phyloP scores from a whole-genome alignment of 2,113 vertebrate genomes.

The Sinocyclocheilus grahami region DNA sequence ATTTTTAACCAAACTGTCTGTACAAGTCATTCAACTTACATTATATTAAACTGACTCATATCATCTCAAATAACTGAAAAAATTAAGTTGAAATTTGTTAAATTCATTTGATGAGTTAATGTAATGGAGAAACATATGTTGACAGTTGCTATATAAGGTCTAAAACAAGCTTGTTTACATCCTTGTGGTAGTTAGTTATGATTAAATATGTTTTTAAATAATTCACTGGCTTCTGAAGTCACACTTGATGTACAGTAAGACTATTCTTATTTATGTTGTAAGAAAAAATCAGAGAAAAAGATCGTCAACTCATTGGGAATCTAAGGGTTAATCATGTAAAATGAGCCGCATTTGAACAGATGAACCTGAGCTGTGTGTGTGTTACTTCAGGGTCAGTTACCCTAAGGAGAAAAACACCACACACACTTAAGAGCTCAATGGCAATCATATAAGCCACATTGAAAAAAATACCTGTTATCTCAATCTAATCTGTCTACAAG shows the following conservation, averaged over 20 bases:
- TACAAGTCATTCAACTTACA: too few species aligned
- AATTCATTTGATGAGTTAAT: too few species aligned
- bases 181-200: too few species aligned
- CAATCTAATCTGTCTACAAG: not conserved
- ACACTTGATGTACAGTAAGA: not conserved
- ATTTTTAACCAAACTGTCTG: too few species aligned
- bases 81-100: too few species aligned
- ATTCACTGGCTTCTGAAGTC: not conserved
- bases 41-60: too few species aligned
- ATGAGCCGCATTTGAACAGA: not conserved
- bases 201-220: not conserved
- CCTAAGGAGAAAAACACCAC: not conserved
- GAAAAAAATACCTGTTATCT: constrained; percentile 10
- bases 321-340: not conserved
- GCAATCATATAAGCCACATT: constrained; percentile 17
- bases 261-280: not conserved
- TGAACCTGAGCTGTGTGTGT: constrained; percentile 6
- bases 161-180: too few species aligned
- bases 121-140: too few species aligned
- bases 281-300: not conserved
- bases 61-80: too few species aligned
- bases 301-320: not conserved
- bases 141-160: too few species aligned
- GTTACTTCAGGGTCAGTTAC: constrained; percentile 15
- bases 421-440: constrained; percentile 28